Conservation (phyloP, 1,140 invertebrate genomes). For the Zaprionus davidi region DNA sequence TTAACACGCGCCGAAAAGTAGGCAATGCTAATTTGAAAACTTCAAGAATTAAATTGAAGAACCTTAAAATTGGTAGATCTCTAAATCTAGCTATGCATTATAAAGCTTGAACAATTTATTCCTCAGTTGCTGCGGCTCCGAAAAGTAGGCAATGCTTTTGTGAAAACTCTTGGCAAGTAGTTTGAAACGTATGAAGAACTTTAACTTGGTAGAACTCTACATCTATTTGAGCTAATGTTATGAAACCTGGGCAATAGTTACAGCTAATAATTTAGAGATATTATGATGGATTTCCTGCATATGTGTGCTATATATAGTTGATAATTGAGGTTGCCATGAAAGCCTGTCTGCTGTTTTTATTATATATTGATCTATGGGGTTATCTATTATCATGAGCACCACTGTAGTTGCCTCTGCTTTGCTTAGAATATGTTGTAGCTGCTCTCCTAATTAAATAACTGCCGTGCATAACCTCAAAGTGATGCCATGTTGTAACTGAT, state of each 20-base stretch:
- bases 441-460: not conserved
- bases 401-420: no score
- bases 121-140: not conserved
- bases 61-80: not conserved
- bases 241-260: not conserved
- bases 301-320: no score
- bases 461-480: not conserved
- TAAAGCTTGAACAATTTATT: no score
- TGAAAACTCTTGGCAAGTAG: not conserved
- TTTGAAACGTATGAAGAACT: not conserved
- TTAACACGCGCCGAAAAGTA: conserved; percentile 18
- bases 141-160: conserved; percentile 24
- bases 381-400: no score
- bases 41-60: not conserved
- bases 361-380: no score
- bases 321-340: no score
- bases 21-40: conserved; percentile 5
- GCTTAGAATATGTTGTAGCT: no score
- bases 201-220: not conserved
- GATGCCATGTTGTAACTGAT: not conserved
- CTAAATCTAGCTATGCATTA: no score
- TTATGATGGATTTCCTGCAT: no score
- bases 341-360: no score
- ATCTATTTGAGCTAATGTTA: not conserved
- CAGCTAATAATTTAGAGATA: no score